Base-by-base conservation (phyloP, 2,797 vertebrate species). In the Cirrhinus molitorella region DNA sequence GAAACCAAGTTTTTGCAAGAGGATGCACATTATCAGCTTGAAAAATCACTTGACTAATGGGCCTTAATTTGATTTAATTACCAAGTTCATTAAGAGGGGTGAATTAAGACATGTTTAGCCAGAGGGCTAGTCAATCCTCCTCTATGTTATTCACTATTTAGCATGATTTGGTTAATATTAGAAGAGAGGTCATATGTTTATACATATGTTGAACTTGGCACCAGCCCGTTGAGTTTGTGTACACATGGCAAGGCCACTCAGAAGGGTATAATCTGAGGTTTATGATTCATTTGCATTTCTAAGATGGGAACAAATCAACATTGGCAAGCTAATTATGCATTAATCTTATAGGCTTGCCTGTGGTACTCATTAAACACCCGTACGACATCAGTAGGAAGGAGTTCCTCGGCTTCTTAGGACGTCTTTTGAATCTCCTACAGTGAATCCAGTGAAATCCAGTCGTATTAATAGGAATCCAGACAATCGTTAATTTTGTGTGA, bases 41-140 rank as follows among this genome's bases (percentile, higher is more conserved):
- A 89, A 91, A 91, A 88, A 86, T 90, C 25, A 70, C 87, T 90
- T 85, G 80, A 90, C 87, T 90, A 91, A 92, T 89, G 89, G 57
- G 88, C 79, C 89, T 91, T 92, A 89, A 93, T 93, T 94, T 91
- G 88, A 91, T 90, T 89, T 91, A 89, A 92, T 93, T 92, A 89
- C 87, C 43, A 88, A 91, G 90, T 90, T 93, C 88, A 92, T 90
- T 88, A 89, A 85, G 86, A 90, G 85, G 87, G 87, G 88, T 57
- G 67, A 89, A 87, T 88, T 85, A 88, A 88, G 87, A 87, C 88
- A 87, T 89, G 86, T 90, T 89, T 89, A 85, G 85, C 81, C 88
- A 49, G 86, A 85, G 87, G 88, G 87, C 88, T 88, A 79, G 83
- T 91, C 79, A 85, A 81, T 90, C 81, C 88, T 78, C 73, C 79